A percentile compares a stretch with the other conserved stretches of the same genome.
phyloP scores from a whole-genome alignment of 2,113 vertebrate species.

The Myodes glareolus region DNA sequence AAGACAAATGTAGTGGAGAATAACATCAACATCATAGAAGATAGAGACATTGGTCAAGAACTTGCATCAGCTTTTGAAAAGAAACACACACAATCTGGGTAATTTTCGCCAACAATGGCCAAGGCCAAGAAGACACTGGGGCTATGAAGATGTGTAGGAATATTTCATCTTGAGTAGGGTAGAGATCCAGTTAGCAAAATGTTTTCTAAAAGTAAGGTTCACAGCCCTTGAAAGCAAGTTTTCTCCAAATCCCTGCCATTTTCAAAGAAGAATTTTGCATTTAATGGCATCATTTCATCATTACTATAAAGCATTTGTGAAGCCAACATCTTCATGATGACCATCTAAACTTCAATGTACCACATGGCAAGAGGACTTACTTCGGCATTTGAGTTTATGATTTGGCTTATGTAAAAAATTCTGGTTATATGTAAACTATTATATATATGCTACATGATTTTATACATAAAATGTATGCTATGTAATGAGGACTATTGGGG shows the following conservation, averaged over 20 bases:
- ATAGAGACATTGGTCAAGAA: not conserved
- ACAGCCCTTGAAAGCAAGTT: not conserved
- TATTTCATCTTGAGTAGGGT: not conserved
- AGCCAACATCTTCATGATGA: not conserved
- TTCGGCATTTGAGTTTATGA: not conserved
- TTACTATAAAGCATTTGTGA: not conserved
- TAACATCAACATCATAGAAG: not conserved
- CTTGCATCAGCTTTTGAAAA: constrained; percentile 1
- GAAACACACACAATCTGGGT: not conserved
- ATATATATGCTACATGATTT: not conserved
- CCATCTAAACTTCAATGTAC: not conserved
- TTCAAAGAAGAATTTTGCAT: constrained; percentile 7
- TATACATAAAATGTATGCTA: not conserved
- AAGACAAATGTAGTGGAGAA: not conserved
- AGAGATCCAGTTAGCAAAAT: not conserved
- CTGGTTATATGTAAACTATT: not conserved
- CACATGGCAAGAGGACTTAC: not conserved
- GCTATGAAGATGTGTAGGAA: not conserved
- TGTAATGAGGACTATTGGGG: not conserved
- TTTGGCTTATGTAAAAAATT: not conserved
- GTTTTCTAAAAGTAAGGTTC: not conserved
- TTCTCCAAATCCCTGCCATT: constrained; percentile 16
- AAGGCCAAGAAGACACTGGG: not conserved
- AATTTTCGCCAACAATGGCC: not conserved
- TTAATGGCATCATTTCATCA: not conserved